phyloP scores from a whole-genome alignment of 2,888 invertebrate genomes.

The Masnerella sp. region DNA sequence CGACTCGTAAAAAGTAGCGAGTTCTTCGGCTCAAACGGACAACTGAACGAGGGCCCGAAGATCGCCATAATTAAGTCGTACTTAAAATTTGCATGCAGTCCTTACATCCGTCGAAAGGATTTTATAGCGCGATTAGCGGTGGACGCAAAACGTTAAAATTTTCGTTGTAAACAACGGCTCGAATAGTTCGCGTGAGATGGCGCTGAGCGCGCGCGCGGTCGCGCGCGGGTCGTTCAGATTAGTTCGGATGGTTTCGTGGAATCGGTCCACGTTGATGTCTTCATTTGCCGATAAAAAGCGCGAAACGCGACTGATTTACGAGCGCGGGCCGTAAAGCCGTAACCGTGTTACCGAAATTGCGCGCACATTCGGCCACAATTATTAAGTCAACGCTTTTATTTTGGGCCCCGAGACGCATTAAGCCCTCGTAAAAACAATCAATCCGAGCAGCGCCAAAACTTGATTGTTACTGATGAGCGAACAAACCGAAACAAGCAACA shows the following conservation, averaged over 20 bases:
- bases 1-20: conserved; percentile 59
- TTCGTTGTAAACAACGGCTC: conserved; percentile 23
- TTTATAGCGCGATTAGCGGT: conserved; percentile 55
- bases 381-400: conserved; percentile 61
- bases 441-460: conserved; percentile 70
- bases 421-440: conserved; percentile 75
- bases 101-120: conserved; percentile 53
- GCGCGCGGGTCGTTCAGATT: not conserved
- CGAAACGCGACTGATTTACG: conserved; percentile 72
- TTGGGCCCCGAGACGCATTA: conserved; percentile 50
- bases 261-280: conserved; percentile 57
- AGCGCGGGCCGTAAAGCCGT: conserved; percentile 70
- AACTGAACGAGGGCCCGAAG: conserved; percentile 48
- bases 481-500: conserved; percentile 55
- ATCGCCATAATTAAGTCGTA: conserved; percentile 62
- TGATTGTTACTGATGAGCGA: conserved; percentile 73
- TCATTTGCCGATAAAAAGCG: conserved; percentile 61
- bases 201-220: not conserved
- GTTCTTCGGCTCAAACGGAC: conserved; percentile 47
- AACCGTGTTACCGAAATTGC: conserved; percentile 73
- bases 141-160: conserved; percentile 29
- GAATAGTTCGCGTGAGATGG: conserved; percentile 33
- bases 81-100: conserved; percentile 61
- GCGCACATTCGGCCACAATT: conserved; percentile 44
- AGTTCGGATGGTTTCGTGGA: conserved; percentile 43